A percentile compares a stretch with the other conserved stretches of the same genome.
These are phyloP conservation scores for Istiophorus platypterus DNA, from an alignment of 2,113 vertebrate genomes.

Conservation along the genomic window DNA sequence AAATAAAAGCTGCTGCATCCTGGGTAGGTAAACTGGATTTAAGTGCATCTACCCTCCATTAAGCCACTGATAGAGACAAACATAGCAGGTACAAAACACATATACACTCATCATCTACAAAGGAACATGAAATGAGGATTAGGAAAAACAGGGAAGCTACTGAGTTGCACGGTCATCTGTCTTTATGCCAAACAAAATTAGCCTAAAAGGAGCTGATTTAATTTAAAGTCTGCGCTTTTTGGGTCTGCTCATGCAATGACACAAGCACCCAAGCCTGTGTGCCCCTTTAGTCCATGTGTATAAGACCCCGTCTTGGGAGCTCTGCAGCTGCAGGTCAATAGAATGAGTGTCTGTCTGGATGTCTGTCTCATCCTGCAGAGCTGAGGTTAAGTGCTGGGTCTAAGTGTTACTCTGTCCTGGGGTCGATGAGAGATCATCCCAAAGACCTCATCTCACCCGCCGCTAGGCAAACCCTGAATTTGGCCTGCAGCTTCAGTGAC, in stretches of 20 bases:
- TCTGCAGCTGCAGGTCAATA: conserved; percentile 80
- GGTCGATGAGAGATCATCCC: conserved; percentile 69
- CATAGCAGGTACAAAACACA: background rate
- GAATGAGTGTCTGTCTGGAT: conserved; percentile 75
- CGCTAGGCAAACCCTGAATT: conserved; percentile 14
- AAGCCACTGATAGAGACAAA: conserved; percentile 19
- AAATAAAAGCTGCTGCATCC: conserved; percentile 49
- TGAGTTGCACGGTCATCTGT: background rate
- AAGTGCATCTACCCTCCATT: conserved; percentile 38
- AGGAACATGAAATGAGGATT: conserved; percentile 33
- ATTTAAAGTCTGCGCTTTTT: conserved; percentile 6
- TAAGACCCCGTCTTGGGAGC: conserved; percentile 60
- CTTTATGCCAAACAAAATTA: conserved; percentile 10
- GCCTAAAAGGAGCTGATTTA: background rate
- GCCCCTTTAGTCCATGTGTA: conserved; percentile 28
- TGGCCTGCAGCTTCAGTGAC: background rate
- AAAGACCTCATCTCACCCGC: conserved; percentile 66
- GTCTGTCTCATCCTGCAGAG: conserved; percentile 65
- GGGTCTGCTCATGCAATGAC: conserved; percentile 1
- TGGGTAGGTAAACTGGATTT: conserved; percentile 48
- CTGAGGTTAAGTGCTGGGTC: conserved; percentile 70
- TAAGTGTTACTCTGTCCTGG: conserved; percentile 68
- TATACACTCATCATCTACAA: conserved; percentile 2
- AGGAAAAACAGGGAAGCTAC: conserved; percentile 25
- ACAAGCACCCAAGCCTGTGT: conserved; percentile 5